Evolutionary conservation across 1,140 invertebrate genomes (phyloP).

Genomic region (Drosophila carrolli): DNA sequence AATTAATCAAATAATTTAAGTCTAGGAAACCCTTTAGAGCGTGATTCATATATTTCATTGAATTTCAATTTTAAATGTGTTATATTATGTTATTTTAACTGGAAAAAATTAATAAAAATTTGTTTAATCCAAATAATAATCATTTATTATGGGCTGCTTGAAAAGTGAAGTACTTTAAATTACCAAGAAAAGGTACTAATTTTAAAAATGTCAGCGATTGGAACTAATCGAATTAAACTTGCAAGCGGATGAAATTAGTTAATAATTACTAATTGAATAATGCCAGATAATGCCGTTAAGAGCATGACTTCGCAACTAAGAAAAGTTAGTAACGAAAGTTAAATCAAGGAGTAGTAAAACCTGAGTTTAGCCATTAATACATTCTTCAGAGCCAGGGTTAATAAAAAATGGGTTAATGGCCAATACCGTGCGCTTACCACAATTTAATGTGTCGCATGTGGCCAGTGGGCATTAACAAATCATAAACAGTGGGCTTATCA

Average conservation of each 20-base stretch:
- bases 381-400: background rate
- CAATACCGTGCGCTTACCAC: slow-evolving; percentile 21
- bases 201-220: slow-evolving; percentile 4
- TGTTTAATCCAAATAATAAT: background rate
- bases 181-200: slow-evolving; percentile 7
- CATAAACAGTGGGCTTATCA: slow-evolving; percentile 58
- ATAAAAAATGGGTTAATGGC: slow-evolving; percentile 54
- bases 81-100: no score
- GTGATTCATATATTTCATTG: no score
- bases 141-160: slow-evolving; percentile 8
- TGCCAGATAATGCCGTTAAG: background rate
- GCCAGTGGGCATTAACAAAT: slow-evolving; percentile 51
- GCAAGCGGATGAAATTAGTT: background rate
- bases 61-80: no score
- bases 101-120: background rate
- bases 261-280: slow-evolving; percentile 6
- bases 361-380: no score
- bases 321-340: background rate
- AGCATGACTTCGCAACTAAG: background rate
- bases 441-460: slow-evolving; percentile 56
- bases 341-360: background rate
- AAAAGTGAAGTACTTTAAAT: background rate
- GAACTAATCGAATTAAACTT: slow-evolving; percentile 16
- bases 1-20: no score
- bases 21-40: no score